Evolutionary conservation across 1,140 invertebrate genomes (phyloP).

Genomic region (Sitobion miscanthi): DNA sequence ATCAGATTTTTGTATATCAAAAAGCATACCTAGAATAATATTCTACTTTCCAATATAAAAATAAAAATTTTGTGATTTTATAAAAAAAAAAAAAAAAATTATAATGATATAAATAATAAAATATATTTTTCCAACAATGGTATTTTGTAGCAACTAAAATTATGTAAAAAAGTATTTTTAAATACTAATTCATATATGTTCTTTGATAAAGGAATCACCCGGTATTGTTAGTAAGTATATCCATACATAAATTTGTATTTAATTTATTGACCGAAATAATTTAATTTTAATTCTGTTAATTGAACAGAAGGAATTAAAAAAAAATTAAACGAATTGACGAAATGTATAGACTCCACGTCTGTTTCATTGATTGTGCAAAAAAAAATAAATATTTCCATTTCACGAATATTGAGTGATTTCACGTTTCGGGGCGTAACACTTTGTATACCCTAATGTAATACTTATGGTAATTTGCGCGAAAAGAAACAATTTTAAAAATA

Average conservation of each 20-base stretch:
- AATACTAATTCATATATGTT: too few relatives aligned
- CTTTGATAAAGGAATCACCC: neutral
- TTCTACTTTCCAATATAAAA: neutral
- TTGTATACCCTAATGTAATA: neutral
- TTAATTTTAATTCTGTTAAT: neutral
- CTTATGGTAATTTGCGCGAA: neutral
- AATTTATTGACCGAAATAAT: neutral
- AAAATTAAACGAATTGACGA: neutral
- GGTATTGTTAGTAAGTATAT: neutral
- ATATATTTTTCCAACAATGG: too few relatives aligned
- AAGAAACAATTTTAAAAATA: conserved; percentile 5
- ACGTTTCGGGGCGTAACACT: neutral
- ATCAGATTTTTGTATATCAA: neutral
- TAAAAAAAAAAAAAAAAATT: neutral
- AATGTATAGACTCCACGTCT: neutral
- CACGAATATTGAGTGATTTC: neutral
- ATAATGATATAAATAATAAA: neutral
- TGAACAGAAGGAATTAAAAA: neutral
- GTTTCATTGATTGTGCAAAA: neutral
- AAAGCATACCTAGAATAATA: neutral
- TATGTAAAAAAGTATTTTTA: too few relatives aligned
- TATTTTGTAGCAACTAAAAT: too few relatives aligned
- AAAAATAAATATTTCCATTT: conserved; percentile 13
- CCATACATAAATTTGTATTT: neutral
- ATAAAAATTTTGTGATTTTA: neutral